Percentiles rank a stretch among this genome's conserved stretches.
These are phyloP conservation scores for Ormyrus nitidulus DNA, from an alignment of 2,888 invertebrate species.

Conservation along the genomic window DNA sequence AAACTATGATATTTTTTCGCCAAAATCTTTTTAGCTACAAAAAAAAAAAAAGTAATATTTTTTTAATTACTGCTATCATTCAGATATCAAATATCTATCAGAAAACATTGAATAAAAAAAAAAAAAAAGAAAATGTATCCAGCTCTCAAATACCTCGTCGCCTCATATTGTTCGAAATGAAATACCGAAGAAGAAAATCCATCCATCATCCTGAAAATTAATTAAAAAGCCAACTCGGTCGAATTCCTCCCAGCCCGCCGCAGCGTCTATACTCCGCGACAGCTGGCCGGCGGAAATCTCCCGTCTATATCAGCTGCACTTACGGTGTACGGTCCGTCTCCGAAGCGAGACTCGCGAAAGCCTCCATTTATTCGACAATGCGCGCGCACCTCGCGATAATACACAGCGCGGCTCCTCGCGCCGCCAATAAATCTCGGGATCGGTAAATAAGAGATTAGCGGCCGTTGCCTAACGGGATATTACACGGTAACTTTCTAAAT, in stretches of 20 bases:
- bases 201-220: no score
- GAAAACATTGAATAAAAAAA: no score
- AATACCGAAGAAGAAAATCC: not conserved
- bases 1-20: no score
- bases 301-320: no score
- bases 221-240: not conserved
- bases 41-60: no score
- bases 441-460: constrained; percentile 51
- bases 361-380: constrained; percentile 32
- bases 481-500: constrained; percentile 33
- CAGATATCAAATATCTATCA: no score
- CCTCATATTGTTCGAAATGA: no score
- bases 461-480: constrained; percentile 15
- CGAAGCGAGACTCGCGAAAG: not conserved
- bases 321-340: no score
- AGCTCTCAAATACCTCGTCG: no score
- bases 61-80: no score
- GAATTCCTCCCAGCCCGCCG: not conserved
- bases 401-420: not conserved
- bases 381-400: not conserved
- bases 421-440: constrained; percentile 43
- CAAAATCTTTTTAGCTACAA: no score
- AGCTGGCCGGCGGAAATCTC: not conserved
- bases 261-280: not conserved
- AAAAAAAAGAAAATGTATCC: no score